phyloP scores from a whole-genome alignment of 2,113 vertebrate genomes.

The Lycaon pictus region DNA sequence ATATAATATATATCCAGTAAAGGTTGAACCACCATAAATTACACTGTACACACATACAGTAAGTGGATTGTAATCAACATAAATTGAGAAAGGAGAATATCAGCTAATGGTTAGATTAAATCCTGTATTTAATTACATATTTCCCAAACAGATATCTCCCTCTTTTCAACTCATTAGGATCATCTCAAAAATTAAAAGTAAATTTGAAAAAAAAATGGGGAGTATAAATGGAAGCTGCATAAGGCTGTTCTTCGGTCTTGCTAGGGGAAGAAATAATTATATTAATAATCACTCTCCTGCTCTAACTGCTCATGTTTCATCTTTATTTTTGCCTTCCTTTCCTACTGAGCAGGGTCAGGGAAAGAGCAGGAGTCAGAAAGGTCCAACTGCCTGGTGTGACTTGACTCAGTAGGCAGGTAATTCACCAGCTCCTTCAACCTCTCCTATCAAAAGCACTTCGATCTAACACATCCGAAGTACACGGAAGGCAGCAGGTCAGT shows the following conservation, averaged over 20 bases:
- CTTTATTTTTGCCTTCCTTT: neutral
- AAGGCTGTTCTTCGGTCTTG: neutral
- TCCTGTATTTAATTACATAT: neutral
- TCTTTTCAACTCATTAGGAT: neutral
- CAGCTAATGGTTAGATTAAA: neutral
- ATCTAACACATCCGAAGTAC: neutral
- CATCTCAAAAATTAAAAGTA: conserved; percentile 42
- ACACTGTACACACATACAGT: neutral
- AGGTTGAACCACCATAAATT: neutral
- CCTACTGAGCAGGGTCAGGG: neutral
- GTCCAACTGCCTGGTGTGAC: neutral
- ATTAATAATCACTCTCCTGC: neutral
- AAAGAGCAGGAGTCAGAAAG: neutral
- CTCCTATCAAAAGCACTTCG: neutral
- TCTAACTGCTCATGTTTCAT: neutral
- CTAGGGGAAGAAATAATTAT: neutral
- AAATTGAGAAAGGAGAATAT: neutral
- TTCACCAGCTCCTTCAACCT: neutral
- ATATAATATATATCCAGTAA: neutral
- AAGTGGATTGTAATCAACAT: neutral
- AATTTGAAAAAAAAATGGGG: neutral
- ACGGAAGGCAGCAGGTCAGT: neutral
- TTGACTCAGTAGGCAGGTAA: neutral
- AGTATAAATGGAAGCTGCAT: neutral
- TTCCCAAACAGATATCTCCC: neutral